A percentile compares a stretch with the other conserved stretches of the same genome.
These are phyloP conservation scores for Anastrepha obliqua DNA, from an alignment of 1,140 invertebrate species.

Conservation along the genomic window DNA sequence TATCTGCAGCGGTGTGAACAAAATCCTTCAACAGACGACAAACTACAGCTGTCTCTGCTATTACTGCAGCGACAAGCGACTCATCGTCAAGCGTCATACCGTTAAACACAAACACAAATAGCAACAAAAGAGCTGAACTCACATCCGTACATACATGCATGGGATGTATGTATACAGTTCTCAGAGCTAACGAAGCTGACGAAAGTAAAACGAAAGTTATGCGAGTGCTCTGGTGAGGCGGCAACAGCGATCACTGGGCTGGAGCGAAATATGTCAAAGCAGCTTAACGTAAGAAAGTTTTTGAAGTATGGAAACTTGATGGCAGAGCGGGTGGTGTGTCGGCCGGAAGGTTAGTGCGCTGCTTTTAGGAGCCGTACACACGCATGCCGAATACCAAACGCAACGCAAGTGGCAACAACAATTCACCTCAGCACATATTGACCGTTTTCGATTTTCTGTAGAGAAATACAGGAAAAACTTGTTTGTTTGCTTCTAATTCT, in stretches of 20 bases:
- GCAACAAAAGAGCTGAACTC: background rate
- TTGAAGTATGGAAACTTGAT: background rate
- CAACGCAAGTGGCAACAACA: slow-evolving; percentile 35
- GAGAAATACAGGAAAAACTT: background rate
- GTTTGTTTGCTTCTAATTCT: slow-evolving; percentile 1
- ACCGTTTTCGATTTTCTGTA: background rate
- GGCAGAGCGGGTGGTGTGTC: background rate
- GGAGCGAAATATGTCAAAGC: background rate
- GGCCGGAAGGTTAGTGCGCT: background rate
- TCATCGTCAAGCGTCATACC: slow-evolving; percentile 58
- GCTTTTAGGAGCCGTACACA: slow-evolving; percentile 4
- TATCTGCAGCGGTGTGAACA: slow-evolving; percentile 43
- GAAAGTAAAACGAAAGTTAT: background rate
- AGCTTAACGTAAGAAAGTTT: background rate
- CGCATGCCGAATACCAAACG: slow-evolving; percentile 30
- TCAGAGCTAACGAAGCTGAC: background rate
- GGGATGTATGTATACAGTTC: background rate
- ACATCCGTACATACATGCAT: background rate
- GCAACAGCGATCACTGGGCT: too few relatives aligned
- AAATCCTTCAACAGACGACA: slow-evolving; percentile 47
- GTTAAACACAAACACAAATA: slow-evolving; percentile 4
- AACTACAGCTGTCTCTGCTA: slow-evolving; percentile 16
- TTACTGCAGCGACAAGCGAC: slow-evolving; percentile 40
- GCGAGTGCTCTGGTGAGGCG: background rate
- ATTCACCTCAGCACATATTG: background rate